A percentile compares a stretch with the other conserved stretches of the same genome.
Evolutionary conservation across 1,140 invertebrate genomes (phyloP).

Genomic region (Aradophagus sp.): DNA sequence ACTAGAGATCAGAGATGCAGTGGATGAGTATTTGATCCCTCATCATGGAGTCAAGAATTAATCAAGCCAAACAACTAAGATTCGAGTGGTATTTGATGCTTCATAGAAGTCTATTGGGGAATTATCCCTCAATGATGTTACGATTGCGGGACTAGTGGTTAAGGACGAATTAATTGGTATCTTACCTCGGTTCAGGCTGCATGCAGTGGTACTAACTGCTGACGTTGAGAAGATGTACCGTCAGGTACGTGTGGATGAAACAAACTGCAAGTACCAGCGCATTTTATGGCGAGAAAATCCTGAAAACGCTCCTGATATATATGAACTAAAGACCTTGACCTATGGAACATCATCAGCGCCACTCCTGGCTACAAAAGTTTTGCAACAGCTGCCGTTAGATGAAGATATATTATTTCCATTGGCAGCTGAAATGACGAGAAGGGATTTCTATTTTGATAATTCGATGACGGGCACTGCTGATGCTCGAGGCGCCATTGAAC

Average conservation of each 20-base stretch:
- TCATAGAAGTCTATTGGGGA: constrained; percentile 12
- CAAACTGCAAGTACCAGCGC: constrained; percentile 17
- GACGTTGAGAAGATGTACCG: constrained; percentile 27
- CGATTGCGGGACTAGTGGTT: constrained; percentile 20
- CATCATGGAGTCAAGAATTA: constrained; percentile 18
- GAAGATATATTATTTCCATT: constrained; percentile 2
- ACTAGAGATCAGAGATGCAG: neutral
- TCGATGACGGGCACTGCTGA: constrained; percentile 8
- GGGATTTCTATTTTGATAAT: constrained; percentile 21
- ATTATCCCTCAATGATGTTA: constrained; percentile 20
- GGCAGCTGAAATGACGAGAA: constrained; percentile 6
- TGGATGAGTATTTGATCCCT: constrained; percentile 18
- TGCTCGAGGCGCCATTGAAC: neutral
- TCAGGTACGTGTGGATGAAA: constrained; percentile 10
- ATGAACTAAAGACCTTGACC: constrained; percentile 18
- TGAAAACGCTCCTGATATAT: too few relatives aligned
- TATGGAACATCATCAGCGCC: constrained; percentile 10
- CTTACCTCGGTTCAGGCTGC: constrained; percentile 11
- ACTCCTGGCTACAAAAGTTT: constrained; percentile 12
- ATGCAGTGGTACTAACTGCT: constrained; percentile 23
- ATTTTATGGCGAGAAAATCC: constrained; percentile 21
- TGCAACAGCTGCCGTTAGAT: constrained; percentile 22
- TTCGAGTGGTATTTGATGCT: constrained; percentile 18
- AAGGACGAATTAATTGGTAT: constrained; percentile 23
- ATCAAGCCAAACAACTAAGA: constrained; percentile 18